Evolutionary conservation across 2,888 invertebrate species (phyloP).

Genomic region (Nomada flava): DNA sequence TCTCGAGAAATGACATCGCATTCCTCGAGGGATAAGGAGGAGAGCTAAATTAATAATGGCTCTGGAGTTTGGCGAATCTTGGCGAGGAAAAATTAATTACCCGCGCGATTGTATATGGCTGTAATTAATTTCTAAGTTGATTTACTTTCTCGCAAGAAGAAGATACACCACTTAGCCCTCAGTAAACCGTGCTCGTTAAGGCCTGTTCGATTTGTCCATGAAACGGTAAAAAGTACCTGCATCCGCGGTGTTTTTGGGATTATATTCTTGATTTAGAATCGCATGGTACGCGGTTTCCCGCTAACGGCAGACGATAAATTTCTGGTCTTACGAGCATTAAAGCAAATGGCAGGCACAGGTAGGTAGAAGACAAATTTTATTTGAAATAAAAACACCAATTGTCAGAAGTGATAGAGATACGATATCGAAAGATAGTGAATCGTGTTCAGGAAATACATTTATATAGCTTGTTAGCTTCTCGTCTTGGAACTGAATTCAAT

Average conservation of each 20-base stretch:
- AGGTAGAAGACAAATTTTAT: no score
- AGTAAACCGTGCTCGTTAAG: neutral
- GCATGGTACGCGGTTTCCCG: slow-evolving; percentile 19
- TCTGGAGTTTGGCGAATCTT: neutral
- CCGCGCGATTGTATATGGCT: neutral
- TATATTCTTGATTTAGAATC: slow-evolving; percentile 50
- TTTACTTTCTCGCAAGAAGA: neutral
- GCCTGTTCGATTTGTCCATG: neutral
- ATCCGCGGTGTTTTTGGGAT: slow-evolving; percentile 26
- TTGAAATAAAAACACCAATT: no score
- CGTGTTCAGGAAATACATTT: neutral
- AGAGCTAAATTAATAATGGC: neutral
- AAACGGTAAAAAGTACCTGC: slow-evolving; percentile 4
- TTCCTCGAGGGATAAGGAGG: no score
- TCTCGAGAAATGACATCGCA: no score
- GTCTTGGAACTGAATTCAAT: neutral
- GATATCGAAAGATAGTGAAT: neutral
- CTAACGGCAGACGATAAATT: slow-evolving; percentile 62
- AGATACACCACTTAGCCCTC: neutral
- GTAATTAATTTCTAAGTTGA: slow-evolving; percentile 24
- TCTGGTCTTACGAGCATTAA: slow-evolving; percentile 42
- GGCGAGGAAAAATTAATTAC: slow-evolving; percentile 20
- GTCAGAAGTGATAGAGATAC: no score
- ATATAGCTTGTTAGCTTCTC: neutral
- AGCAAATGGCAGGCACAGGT: slow-evolving; percentile 5